Evolutionary conservation across 2,888 invertebrate species (phyloP).

Genomic region (Stratiomys singularior): DNA sequence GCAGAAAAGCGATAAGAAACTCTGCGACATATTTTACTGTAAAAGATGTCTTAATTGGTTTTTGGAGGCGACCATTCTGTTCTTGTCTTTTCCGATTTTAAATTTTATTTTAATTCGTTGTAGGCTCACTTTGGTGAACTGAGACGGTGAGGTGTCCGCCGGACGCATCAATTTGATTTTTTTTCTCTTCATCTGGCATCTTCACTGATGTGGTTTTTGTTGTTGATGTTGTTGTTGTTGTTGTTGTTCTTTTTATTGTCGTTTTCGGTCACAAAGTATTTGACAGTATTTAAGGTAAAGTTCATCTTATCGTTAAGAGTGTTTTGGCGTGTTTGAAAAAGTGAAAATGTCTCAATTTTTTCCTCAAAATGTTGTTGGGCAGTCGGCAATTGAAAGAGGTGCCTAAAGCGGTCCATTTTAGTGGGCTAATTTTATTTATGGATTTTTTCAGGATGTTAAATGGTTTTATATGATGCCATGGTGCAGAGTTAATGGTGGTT

Average conservation of each 20-base stretch:
- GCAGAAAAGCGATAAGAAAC: slow-evolving; percentile 41
- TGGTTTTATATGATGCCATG: slow-evolving; percentile 20
- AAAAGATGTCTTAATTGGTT: slow-evolving; percentile 48
- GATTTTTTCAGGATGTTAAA: slow-evolving; percentile 22
- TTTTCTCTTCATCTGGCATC: too few species aligned
- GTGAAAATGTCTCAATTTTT: slow-evolving; percentile 40
- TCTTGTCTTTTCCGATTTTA: slow-evolving; percentile 23
- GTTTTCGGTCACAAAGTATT: slow-evolving; percentile 6
- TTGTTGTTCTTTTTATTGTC: background rate
- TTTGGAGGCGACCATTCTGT: slow-evolving; percentile 46
- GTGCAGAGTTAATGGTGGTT: slow-evolving; percentile 39
- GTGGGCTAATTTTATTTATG: slow-evolving; percentile 43
- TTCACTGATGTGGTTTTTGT: too few species aligned
- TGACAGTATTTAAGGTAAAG: slow-evolving; percentile 35
- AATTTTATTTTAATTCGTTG: slow-evolving; percentile 31
- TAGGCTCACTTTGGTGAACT: background rate
- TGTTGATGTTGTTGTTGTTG: too few species aligned
- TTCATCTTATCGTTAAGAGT: slow-evolving; percentile 40
- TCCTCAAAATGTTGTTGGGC: background rate
- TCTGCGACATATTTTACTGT: slow-evolving; percentile 46
- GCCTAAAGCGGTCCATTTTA: background rate
- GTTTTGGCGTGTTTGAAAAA: slow-evolving; percentile 42
- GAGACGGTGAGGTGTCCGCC: background rate
- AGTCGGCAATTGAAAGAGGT: slow-evolving; percentile 23
- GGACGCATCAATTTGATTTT: too few species aligned